Evolutionary conservation across 2,797 vertebrate species (phyloP), one percentile per base, ranked within the genome.

Genomic region (Sebastes variabilis): DNA sequence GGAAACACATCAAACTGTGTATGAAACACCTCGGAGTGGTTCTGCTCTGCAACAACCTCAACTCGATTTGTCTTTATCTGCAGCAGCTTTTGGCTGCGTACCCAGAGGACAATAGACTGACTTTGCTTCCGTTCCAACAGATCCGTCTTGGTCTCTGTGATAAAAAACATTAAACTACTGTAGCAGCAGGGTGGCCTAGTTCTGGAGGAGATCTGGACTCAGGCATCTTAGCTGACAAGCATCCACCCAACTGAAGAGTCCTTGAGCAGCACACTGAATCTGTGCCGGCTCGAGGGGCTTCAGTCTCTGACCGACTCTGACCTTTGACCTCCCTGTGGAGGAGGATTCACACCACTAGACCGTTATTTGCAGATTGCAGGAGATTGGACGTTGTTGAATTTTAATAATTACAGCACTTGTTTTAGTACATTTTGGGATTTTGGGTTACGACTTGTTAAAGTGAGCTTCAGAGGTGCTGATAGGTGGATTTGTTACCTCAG

Each of bases 81-180:
- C 65, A 72, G 79, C 72, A 76, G 73, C 38, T 2, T 65, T 78
- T 81, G 61, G 71, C 64, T 66, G 36, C 10, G 6, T 11, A 79
- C 76, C 79, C 72, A 71, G 70, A 90, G 80, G 68, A 82, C 66
- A 78, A 61, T 8, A 22, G 60, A 5, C 62, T 22, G 32, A 75
- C 73, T 66, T 65, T 77, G 71, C 60, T 69, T 60, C 72, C 70
- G 49, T 73, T 87, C 71, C n/a, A 75, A 66, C 66, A 75, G 24
- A 79, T 77, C 60, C 52, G 38, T 66, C 66, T 64, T 52, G 9
- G 46, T 72, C 52, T 82, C 18, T 24, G 72, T 72, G 60, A 69
- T 62, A 58, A 79, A 77, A 75, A 6, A 32, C 27, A 66, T 12
- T 6, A 79, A 87, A 66, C 29, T 32, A 20, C 46, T 49, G 46